Conservation (phyloP, 2,888 invertebrate genomes). For the Timema podura region DNA sequence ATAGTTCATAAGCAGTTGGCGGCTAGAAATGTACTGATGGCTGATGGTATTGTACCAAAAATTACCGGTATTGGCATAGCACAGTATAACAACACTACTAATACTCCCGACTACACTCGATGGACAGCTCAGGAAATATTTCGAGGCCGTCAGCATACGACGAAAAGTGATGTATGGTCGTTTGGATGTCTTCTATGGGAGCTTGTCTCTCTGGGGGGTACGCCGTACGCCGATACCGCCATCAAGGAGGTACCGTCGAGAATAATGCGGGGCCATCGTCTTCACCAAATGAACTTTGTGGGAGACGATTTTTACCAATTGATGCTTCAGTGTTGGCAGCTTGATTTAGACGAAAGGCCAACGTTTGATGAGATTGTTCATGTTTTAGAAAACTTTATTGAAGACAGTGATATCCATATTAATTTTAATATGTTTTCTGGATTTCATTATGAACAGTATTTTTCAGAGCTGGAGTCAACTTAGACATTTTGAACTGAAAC, state of each 20-base stretch:
- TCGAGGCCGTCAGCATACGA: conserved; percentile 59
- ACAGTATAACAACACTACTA: conserved; percentile 51
- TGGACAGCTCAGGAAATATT: conserved; percentile 79
- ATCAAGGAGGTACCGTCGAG: conserved; percentile 64
- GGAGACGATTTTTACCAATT: conserved; percentile 77
- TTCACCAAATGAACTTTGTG: conserved; percentile 69
- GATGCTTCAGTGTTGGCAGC: conserved; percentile 79
- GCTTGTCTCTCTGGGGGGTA: conserved; percentile 58
- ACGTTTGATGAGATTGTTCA: conserved; percentile 52
- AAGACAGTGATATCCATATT: conserved; percentile 13
- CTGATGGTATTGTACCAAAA: conserved; percentile 63
- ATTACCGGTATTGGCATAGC: conserved; percentile 71
- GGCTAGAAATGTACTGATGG: conserved; percentile 66
- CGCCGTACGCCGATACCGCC: conserved; percentile 67
- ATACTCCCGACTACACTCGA: conserved; percentile 64
- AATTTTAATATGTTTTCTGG: too few relatives aligned
- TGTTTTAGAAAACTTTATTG: conserved; percentile 26
- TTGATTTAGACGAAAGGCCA: conserved; percentile 75
- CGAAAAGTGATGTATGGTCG: conserved; percentile 78
- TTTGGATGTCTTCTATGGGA: conserved; percentile 82
- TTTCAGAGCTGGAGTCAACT: too few relatives aligned
- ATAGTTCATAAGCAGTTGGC: conserved; percentile 66
- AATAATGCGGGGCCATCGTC: conserved; percentile 64
- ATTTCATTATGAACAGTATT: too few relatives aligned
- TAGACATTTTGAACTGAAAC: too few relatives aligned